Percentiles rank a stretch among this genome's conserved stretches.
These are phyloP conservation scores for Babyrousa celebensis DNA, from an alignment of 2,797 vertebrate genomes.

Conservation along the genomic window DNA sequence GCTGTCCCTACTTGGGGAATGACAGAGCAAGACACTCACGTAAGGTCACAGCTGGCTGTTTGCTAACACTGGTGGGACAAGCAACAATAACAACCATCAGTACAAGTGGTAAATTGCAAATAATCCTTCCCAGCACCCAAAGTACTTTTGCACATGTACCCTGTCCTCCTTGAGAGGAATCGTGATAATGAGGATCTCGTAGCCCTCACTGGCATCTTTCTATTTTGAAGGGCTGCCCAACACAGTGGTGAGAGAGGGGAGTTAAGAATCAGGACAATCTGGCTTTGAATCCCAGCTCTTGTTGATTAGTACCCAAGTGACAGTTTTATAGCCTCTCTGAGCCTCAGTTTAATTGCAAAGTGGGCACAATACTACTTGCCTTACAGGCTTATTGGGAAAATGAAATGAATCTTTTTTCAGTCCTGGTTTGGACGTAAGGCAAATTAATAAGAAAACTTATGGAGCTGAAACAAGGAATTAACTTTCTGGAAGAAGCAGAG, in stretches of 20 bases:
- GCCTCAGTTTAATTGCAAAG: conserved; percentile 41
- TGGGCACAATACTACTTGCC: background rate
- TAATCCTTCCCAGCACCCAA: background rate
- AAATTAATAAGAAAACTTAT: background rate
- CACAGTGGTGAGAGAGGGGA: background rate
- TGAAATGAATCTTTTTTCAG: background rate
- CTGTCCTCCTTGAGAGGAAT: background rate
- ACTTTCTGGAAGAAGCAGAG: background rate
- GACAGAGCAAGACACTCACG: background rate
- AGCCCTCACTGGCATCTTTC: background rate
- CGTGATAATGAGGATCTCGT: background rate
- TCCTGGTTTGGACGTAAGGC: background rate
- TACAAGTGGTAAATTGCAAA: background rate
- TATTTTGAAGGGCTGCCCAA: background rate
- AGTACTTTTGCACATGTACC: background rate
- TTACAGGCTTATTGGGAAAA: background rate
- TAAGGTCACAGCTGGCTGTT: background rate
- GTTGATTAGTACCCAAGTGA: background rate
- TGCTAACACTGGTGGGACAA: background rate
- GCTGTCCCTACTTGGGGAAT: background rate
- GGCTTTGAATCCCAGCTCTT: background rate
- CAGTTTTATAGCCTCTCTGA: background rate
- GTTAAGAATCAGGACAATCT: background rate
- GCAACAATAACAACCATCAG: background rate
- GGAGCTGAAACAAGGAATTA: background rate